Percentiles rank a stretch among this genome's conserved stretches.
Conservation (phyloP, 2,888 invertebrate species). For the Chrysodeixis includens region DNA sequence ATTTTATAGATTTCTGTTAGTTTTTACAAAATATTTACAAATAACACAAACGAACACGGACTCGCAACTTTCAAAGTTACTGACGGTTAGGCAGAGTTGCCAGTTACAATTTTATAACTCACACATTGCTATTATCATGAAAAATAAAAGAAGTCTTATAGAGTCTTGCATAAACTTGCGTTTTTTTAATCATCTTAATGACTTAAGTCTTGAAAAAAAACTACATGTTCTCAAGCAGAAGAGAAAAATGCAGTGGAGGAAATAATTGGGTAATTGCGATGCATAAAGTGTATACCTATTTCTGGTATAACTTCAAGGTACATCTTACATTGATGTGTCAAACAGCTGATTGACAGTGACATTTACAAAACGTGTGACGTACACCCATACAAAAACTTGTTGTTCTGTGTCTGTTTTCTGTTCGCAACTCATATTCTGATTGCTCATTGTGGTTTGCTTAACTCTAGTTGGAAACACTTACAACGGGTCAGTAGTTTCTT, state of each 20-base stretch:
- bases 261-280: too few relatives aligned
- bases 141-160: too few relatives aligned
- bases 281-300: too few relatives aligned
- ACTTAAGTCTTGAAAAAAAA: too few relatives aligned
- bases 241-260: too few relatives aligned
- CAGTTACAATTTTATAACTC: neutral
- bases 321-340: neutral
- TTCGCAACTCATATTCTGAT: neutral
- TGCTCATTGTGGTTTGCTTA: neutral
- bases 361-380: neutral
- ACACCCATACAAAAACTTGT: neutral
- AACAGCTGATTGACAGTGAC: neutral
- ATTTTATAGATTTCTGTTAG: too few relatives aligned
- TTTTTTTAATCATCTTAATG: too few relatives aligned
- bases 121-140: too few relatives aligned
- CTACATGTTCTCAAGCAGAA: too few relatives aligned
- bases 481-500: neutral
- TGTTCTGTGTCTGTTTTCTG: slow-evolving; percentile 4
- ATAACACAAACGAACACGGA: neutral
- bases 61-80: neutral
- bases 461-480: neutral
- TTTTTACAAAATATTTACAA: neutral
- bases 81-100: neutral
- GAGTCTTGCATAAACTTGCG: too few relatives aligned
- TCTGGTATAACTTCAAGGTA: too few relatives aligned